These are phyloP conservation scores for Tachypleus tridentatus DNA, from an alignment of 1,140 invertebrate genomes.

Conservation along the genomic window DNA sequence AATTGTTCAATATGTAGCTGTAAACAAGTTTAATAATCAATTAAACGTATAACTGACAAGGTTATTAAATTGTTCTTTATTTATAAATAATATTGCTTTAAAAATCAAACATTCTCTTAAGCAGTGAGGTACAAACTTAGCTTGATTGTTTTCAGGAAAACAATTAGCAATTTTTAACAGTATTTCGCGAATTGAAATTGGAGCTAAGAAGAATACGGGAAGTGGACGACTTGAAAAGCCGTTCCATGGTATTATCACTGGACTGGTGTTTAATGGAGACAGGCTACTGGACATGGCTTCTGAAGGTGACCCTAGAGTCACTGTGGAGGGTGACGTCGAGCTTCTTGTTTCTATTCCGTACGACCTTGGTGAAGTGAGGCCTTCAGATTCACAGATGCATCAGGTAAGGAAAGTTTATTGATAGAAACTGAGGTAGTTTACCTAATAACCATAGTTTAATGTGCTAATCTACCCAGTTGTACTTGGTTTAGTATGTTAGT, in stretches of 20 bases:
- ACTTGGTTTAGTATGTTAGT: no score
- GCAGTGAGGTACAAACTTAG: not conserved
- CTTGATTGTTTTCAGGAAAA: slow-evolving; percentile 46
- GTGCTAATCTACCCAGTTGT: no score
- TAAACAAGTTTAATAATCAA: no score
- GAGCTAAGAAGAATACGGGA: slow-evolving; percentile 60
- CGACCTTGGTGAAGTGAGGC: slow-evolving; percentile 6
- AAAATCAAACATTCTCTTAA: no score
- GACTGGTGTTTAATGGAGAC: slow-evolving; percentile 73
- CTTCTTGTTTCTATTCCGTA: slow-evolving; percentile 29
- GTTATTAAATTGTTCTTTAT: no score
- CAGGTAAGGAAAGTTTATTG: slow-evolving; percentile 1
- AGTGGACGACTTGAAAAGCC: slow-evolving; percentile 55
- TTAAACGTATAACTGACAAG: no score
- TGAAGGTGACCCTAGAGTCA: slow-evolving; percentile 57
- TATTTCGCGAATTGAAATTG: slow-evolving; percentile 79
- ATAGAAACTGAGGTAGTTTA: no score
- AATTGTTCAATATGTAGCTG: no score
- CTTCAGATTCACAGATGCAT: slow-evolving; percentile 4
- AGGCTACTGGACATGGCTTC: slow-evolving; percentile 72
- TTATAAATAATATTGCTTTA: no score
- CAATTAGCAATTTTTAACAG: slow-evolving; percentile 84
- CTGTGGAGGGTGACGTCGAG: slow-evolving; percentile 42
- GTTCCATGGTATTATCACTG: slow-evolving; percentile 71
- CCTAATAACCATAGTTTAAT: no score